Base-by-base conservation (phyloP, 1,140 invertebrate species). In the Pollicipes pollicipes region DNA sequence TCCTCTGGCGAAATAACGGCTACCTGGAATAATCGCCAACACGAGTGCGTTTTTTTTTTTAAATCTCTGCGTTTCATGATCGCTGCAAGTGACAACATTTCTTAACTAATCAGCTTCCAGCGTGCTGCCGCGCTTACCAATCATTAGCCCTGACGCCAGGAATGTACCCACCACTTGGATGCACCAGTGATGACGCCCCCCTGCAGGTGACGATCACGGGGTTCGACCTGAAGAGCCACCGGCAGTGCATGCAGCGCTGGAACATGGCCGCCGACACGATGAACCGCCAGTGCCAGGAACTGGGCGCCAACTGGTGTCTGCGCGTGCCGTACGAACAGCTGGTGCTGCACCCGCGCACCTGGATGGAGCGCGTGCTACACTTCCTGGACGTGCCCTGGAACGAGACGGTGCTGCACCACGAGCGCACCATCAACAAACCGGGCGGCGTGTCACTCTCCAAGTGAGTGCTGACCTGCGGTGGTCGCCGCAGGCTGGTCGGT, bases 381-480 rank as follows among this genome's bases (percentile, higher is more conserved):
- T 99, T 98, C 81, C 82, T 99, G 66, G 88, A 92, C 72, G 84
- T 99, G 73, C 90, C 91, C 28, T 99, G 96, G 96, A 89, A 94
- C 80, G 92, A 95, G 75, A 88, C 90, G 28, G 95, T 98, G 31
- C 83, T 99, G 72, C 95, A 98, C 82, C 97, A 99, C 81, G 94
- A 99, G 80, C 88, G 95, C 77, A 91, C 90, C 77, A 95, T 99
- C 78, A 97, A 97, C 78, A 94, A 94, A 79, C 91, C 90, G 16
- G 92, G 93, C 73, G 95, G 95, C 71, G 93, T 98, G 64, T 83
- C 83, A 28, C 76, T 86, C 21, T 86, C 85, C 72, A 75, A 75
- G 75, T 76, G 28, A 74, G 74, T 75, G 45, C 45, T 58, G 6
- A 58, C 6, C 13, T 10, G 45, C 17, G 13, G 45, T 10, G 45